Base-by-base conservation (phyloP, 2,797 vertebrate species). In the Neopelma chrysocephalum region DNA sequence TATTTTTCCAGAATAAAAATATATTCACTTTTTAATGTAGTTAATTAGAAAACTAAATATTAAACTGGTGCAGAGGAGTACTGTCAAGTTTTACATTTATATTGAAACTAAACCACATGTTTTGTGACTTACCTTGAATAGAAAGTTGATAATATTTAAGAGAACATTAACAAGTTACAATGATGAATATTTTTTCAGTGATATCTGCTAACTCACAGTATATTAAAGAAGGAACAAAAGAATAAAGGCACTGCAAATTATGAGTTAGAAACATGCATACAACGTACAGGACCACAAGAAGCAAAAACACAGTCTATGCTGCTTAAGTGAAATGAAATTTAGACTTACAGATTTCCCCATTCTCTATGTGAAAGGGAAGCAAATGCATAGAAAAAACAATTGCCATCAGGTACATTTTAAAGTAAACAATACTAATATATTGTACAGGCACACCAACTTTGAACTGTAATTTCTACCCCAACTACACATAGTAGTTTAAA, bases 321-420 rank as follows among this genome's bases (percentile, higher is more conserved):
- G 58, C 91, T 94, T 87, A 93, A 87, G 62, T n/a, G 23, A 96
- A 88, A 47, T 48, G 18, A 83, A 95, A 98, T 95, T 94, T 94
- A 45, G 75, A 99, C 99, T 99, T 99, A 99, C 99, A 99, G 99
- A 96, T 97, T 99, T 98, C 98, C 99, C 99, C 99, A 99, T 97
- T 99, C 99, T 98, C 99, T 99, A 98, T 94, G 98, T 96, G 96
- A 98, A 98, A 97, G 93, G 98, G 97, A 98, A 98, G 98, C 97
- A 98, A 98, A 98, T 25, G 43, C 88, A 98, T 91, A 88, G 45
- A 2, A 75, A 68, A 91, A 78, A 47, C 69, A 12, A 85, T 57
- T 34, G 60, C 21, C 31, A 68, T 83, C 36, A 75, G 68, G 17
- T 70, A 96, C 38, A 65, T 83, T 85, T 89, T 76, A 9, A 84